Evolutionary conservation across 2,888 invertebrate species (phyloP), one percentile per base, ranked within the genome.

Genomic region (Ectobius pallidus): DNA sequence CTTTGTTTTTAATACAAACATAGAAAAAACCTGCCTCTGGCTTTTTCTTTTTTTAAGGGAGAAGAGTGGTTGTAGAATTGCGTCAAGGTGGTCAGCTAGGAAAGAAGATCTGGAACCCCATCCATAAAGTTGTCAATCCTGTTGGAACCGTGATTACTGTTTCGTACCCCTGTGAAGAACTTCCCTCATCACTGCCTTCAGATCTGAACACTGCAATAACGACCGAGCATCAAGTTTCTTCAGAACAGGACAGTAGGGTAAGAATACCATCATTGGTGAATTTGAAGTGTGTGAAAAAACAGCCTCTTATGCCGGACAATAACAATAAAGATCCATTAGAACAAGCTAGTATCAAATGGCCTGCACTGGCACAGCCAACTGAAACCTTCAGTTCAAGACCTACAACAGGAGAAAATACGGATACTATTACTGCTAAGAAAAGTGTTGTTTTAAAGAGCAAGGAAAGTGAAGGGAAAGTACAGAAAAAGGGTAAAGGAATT

Each of bases 41-140:
- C 92, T 92, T 89, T 89, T 89, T 89, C 88, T 75, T 75, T 89
- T 90, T 88, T 90, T 46, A 75, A 75, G 91, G 91, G 90, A 90
- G 87, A 85, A 85, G 84, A 83, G 81, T 82, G 82, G 65, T 73
- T 69, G 69, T 75, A 58, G 71, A 71, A 69, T 62, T 75, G 82
- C 83, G 81, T 80, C 82, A 82, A 82, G 82, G 82, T 82, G 84
- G 80, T 83, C 83, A 79, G 84, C 70, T 68, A 68, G 34, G 42
- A 3, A 72, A 70, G 74, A 71, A 44, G 71, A 72, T 70, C 68
- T 69, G 71, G 49, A 70, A 69, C 73, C 73, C 84, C 77, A 87
- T 91, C 81, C 87, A 87, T 80, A 90, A 90, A 83, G 90, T 92
- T 77, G 93, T 93, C 80, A 93, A 91, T 85, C 92, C 92, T 71